A percentile compares a stretch with the other conserved stretches of the same genome.
Conservation (phyloP, 2,888 invertebrate species). For the Limenitis camilla region DNA sequence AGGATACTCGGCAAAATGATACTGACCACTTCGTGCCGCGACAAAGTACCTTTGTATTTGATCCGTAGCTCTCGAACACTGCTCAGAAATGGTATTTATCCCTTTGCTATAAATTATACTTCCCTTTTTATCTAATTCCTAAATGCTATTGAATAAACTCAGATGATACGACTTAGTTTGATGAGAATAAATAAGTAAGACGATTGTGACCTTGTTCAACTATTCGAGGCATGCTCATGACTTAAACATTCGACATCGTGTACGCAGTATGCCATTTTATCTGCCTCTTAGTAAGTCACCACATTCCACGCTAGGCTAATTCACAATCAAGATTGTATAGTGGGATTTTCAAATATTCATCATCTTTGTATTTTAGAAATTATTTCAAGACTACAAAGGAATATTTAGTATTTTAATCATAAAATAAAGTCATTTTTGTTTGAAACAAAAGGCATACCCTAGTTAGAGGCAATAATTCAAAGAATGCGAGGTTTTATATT, state of each 20-base stretch:
- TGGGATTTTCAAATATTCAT: neutral
- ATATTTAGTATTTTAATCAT: constrained; percentile 6
- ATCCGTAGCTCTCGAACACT: too few relatives aligned
- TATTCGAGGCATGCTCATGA: constrained; percentile 51
- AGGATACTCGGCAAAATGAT: too few relatives aligned
- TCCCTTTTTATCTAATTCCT: too few relatives aligned
- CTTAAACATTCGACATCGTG: constrained; percentile 32
- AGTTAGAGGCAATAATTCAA: constrained; percentile 34
- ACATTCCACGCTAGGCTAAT: constrained; percentile 43
- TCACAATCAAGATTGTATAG: constrained; percentile 4
- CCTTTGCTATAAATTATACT: too few relatives aligned
- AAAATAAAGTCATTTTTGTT: constrained; percentile 18
- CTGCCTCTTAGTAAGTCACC: constrained; percentile 54
- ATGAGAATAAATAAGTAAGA: constrained; percentile 29
- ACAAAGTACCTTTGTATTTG: too few relatives aligned
- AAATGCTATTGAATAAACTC: too few relatives aligned
- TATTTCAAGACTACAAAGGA: neutral
- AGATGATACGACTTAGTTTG: too few relatives aligned
- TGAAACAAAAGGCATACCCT: constrained; percentile 29
- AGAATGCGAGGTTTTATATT: constrained; percentile 31
- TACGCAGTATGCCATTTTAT: constrained; percentile 46
- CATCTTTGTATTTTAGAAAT: neutral
- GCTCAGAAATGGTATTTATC: too few relatives aligned
- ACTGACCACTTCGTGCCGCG: too few relatives aligned
- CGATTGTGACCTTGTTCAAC: constrained; percentile 59